phyloP scores from a whole-genome alignment of 2,888 invertebrate species.

The Caenorhabditis panamensis region DNA sequence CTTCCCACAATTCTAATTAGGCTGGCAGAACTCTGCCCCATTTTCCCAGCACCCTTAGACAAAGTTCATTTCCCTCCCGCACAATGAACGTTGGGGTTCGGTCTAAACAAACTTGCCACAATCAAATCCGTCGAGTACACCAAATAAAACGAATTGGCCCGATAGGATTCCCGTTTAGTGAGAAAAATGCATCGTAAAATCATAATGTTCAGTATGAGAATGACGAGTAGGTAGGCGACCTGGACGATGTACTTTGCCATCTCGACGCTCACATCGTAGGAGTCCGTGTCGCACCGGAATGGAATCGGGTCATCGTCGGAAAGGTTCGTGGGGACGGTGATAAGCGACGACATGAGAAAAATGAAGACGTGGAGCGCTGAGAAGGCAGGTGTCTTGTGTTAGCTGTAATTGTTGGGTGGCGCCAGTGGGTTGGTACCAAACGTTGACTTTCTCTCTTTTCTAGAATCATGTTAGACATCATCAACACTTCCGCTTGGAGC shows the following conservation, averaged over 20 bases:
- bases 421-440: background rate
- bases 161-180: slow-evolving; percentile 1
- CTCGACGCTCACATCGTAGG: slow-evolving; percentile 14
- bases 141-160: slow-evolving; percentile 33
- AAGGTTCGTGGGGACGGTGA: background rate
- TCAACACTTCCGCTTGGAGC: background rate
- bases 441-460: background rate
- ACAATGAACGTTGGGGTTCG: no score
- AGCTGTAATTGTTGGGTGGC: background rate
- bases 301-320: slow-evolving; percentile 25
- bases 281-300: slow-evolving; percentile 9
- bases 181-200: slow-evolving; percentile 17
- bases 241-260: slow-evolving; percentile 27
- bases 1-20: no score
- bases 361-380: background rate
- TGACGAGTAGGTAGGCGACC: slow-evolving; percentile 22
- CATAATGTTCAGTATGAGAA: slow-evolving; percentile 16
- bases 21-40: no score
- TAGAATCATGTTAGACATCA: background rate
- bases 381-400: background rate
- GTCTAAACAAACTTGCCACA: slow-evolving; percentile 19
- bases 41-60: no score
- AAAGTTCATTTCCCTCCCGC: no score
- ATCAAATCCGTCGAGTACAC: slow-evolving; percentile 42
- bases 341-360: background rate